Conservation (phyloP, 2,888 invertebrate species). For the Phyllotreta cruciferae region DNA sequence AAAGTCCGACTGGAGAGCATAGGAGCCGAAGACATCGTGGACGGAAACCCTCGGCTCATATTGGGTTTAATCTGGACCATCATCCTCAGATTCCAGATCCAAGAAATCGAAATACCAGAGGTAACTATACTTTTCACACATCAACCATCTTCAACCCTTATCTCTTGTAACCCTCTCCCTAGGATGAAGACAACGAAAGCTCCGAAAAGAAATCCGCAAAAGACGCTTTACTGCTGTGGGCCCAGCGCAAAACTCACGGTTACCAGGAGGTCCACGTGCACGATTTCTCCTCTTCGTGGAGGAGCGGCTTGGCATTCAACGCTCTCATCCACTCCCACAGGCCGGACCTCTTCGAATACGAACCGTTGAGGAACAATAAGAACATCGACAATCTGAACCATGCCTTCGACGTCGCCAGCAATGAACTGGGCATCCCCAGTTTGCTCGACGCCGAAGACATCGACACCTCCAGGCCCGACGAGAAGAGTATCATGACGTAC, state of each 20-base stretch:
- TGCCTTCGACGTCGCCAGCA: constrained; percentile 95
- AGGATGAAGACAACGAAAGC: constrained; percentile 95
- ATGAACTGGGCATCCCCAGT: constrained; percentile 90
- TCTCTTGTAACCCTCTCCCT: constrained; percentile 34
- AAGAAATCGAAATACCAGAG: constrained; percentile 97
- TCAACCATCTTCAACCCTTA: not conserved
- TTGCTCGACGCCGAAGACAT: constrained; percentile 96
- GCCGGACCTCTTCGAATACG: constrained; percentile 93
- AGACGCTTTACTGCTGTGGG: constrained; percentile 97
- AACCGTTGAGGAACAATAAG: constrained; percentile 77
- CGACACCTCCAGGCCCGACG: constrained; percentile 92
- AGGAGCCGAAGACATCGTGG: constrained; percentile 98
- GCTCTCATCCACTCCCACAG: constrained; percentile 98
- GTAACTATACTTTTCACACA: constrained; percentile 65
- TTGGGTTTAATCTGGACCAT: constrained; percentile 99
- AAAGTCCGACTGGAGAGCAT: constrained; percentile 98
- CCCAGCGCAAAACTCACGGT: constrained; percentile 96
- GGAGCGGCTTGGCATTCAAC: constrained; percentile 96
- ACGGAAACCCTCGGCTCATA: constrained; percentile 96
- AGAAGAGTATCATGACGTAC: constrained; percentile 98
- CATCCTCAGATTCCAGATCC: constrained; percentile 98
- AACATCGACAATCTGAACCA: constrained; percentile 96
- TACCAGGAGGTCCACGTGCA: constrained; percentile 88
- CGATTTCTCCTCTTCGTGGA: constrained; percentile 94
- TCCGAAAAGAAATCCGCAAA: constrained; percentile 99